A percentile compares a stretch with the other conserved stretches of the same genome.
Conservation (phyloP, 2,888 invertebrate species). For the Pomacea canaliculata region DNA sequence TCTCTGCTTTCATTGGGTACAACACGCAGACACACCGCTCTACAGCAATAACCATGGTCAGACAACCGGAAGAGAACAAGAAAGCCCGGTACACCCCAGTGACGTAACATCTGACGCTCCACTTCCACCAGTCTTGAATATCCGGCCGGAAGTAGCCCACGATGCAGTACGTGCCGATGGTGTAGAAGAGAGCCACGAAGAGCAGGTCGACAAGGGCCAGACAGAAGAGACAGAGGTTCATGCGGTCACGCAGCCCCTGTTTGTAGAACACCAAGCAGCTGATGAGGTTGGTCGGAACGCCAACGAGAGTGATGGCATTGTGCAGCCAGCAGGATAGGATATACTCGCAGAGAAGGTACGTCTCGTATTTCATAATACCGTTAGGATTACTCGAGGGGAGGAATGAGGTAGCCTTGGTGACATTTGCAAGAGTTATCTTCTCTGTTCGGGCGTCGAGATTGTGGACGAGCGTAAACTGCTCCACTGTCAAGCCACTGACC, state of each 20-base stretch:
- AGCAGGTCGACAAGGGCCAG: conserved; percentile 9
- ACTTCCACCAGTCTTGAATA: conserved; percentile 1
- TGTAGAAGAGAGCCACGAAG: background rate
- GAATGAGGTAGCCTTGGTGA: background rate
- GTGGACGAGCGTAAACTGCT: no score
- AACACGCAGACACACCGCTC: conserved; percentile 12
- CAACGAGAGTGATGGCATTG: background rate
- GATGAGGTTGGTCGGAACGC: conserved; percentile 1
- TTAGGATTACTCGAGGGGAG: background rate
- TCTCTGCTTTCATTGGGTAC: conserved; percentile 3
- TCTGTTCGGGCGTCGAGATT: no score
- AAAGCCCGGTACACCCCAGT: conserved; percentile 1
- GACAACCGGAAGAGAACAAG: conserved; percentile 1
- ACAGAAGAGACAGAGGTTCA: conserved; percentile 13
- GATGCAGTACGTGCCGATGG: background rate
- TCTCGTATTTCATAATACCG: background rate
- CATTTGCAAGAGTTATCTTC: no score
- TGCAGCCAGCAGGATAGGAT: background rate
- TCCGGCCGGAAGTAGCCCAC: conserved; percentile 31
- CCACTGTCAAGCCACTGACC: no score
- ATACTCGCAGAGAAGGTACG: background rate
- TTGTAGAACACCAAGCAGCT: conserved; percentile 7
- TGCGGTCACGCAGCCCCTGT: conserved; percentile 7
- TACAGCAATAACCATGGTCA: conserved; percentile 13
- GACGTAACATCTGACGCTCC: background rate